Evolutionary conservation across 2,888 invertebrate species (phyloP).

Genomic region (Rotaria sp.): DNA sequence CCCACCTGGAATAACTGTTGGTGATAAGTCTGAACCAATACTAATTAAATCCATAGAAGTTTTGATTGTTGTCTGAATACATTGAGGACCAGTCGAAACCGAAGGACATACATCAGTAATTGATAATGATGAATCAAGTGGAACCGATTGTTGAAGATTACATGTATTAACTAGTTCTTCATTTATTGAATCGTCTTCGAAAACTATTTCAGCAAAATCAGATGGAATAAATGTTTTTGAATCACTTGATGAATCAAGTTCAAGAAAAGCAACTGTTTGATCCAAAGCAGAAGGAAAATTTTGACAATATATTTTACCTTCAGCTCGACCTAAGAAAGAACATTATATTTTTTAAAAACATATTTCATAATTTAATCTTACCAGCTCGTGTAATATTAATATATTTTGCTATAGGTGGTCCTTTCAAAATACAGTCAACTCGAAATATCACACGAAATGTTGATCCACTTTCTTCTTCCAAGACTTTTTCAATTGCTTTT

Average conservation of each 20-base stretch:
- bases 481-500: neutral
- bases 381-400: neutral
- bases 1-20: neutral
- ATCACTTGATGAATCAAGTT: neutral
- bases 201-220: neutral
- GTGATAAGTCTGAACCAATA: neutral
- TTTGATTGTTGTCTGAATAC: neutral
- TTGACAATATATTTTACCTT: neutral
- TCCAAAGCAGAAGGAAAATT: neutral
- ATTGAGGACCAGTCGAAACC: neutral
- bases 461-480: neutral
- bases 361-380: neutral
- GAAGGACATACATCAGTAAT: neutral
- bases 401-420: neutral
- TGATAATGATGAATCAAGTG: neutral
- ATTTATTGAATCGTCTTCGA: neutral
- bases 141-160: neutral
- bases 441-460: neutral
- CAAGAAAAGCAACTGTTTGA: neutral
- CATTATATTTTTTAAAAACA: too few relatives aligned
- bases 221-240: neutral
- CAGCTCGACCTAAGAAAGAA: neutral
- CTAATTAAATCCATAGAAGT: neutral
- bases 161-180: neutral
- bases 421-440: neutral